Conservation (phyloP, 1,140 invertebrate species). For the Heliothis subflexa region DNA sequence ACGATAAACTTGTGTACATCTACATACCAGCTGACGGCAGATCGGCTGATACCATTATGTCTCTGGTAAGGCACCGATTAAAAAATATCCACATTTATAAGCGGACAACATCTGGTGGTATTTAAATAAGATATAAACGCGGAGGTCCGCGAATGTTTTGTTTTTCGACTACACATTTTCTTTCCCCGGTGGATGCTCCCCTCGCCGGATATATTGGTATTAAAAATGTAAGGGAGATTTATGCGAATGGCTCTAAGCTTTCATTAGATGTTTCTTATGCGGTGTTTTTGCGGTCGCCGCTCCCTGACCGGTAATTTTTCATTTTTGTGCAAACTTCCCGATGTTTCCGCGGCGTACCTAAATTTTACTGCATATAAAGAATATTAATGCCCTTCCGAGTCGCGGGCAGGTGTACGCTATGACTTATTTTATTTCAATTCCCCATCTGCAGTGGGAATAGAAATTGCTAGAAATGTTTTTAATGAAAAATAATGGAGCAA, state of each 20-base stretch:
- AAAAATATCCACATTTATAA: conserved; percentile 85
- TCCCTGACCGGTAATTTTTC: conserved; percentile 86
- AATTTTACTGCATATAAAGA: conserved; percentile 85
- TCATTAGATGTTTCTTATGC: conserved; percentile 85
- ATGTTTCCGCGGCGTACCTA: conserved; percentile 70
- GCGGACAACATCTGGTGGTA: conserved; percentile 81
- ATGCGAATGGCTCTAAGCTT: conserved; percentile 86
- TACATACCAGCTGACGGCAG: conserved; percentile 84
- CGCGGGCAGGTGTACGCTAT: conserved; percentile 76
- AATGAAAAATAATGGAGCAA: conserved; percentile 68
- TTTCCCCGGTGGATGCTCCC: conserved; percentile 72
- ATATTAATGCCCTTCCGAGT: conserved; percentile 79
- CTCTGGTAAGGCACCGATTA: conserved; percentile 83
- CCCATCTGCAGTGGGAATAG: conserved; percentile 66
- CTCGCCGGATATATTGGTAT: conserved; percentile 85
- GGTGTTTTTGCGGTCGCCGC: conserved; percentile 81
- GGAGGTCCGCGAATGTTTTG: conserved; percentile 77
- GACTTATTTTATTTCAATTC: conserved; percentile 80
- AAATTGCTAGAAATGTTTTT: conserved; percentile 69
- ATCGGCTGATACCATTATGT: conserved; percentile 85
- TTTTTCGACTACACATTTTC: conserved; percentile 77
- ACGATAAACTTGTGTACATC: conserved; percentile 79
- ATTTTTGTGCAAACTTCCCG: conserved; percentile 81
- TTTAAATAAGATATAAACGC: conserved; percentile 85
- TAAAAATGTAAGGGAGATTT: conserved; percentile 86